Evolutionary conservation across 2,797 vertebrate species (phyloP).

Genomic region (Enteromius trimaculatus): DNA sequence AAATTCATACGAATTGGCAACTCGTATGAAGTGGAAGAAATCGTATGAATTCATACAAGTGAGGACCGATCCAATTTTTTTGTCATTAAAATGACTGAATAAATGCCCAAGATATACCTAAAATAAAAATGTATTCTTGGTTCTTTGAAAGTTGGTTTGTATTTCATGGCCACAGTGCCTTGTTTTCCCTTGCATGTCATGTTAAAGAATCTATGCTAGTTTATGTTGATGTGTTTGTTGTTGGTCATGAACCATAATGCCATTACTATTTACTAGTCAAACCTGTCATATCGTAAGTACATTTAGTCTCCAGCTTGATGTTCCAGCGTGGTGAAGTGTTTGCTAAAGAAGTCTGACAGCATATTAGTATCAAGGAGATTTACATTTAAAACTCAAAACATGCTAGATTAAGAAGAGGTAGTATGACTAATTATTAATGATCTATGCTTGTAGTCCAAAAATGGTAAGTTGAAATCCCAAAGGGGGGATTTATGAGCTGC

Average conservation of each 20-base stretch:
- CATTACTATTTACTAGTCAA: not conserved
- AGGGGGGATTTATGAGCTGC: slow-evolving; percentile 13
- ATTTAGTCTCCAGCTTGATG: not conserved
- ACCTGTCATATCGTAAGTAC: not conserved
- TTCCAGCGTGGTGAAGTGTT: not conserved
- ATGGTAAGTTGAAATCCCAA: not conserved
- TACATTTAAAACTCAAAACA: not conserved
- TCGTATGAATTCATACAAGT: no score
- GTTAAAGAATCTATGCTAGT: not conserved
- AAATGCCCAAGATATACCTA: not conserved
- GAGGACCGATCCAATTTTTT: no score
- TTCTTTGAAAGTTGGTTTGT: not conserved
- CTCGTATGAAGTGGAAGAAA: no score
- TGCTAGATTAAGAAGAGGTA: not conserved
- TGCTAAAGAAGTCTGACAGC: not conserved
- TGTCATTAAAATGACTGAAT: not conserved
- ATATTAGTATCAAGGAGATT: not conserved
- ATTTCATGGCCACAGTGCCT: not conserved
- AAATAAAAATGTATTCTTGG: not conserved
- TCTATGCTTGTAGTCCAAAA: slow-evolving; percentile 1
- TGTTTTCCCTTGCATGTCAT: not conserved
- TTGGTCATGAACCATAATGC: not conserved
- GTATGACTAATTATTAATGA: slow-evolving; percentile 9
- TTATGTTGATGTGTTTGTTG: not conserved
- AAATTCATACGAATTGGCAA: no score